Conservation (phyloP, 2,888 invertebrate genomes). For the Lepidonotus clava region DNA sequence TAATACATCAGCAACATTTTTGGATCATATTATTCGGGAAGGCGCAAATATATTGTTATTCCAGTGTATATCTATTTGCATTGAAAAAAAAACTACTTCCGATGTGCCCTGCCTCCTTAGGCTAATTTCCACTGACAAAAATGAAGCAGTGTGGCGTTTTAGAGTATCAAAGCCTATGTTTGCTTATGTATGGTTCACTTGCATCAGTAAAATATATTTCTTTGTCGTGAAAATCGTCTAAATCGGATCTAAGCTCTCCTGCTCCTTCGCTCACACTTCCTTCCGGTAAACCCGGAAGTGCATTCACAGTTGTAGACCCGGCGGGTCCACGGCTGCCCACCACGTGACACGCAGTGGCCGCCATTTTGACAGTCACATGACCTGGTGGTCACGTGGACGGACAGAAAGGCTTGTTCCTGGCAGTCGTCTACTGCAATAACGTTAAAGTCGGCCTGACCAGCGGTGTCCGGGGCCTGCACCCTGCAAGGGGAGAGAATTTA, state of each 20-base stretch:
- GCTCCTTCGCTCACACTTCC: not conserved
- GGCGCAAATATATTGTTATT: too few species aligned
- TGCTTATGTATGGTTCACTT: too few species aligned
- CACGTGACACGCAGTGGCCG: slow-evolving; percentile 8
- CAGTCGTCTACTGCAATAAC: slow-evolving; percentile 15
- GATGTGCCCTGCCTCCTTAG: too few species aligned
- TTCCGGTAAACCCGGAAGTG: not conserved
- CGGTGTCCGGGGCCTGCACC: not conserved
- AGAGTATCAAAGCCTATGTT: too few species aligned
- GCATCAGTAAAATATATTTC: too few species aligned
- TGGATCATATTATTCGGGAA: too few species aligned
- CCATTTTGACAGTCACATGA: slow-evolving; percentile 37
- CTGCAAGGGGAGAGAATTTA: slow-evolving; percentile 7
- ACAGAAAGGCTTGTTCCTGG: not conserved
- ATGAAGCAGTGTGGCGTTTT: too few species aligned
- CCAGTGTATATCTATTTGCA: too few species aligned
- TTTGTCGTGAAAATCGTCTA: too few species aligned
- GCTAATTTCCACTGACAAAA: too few species aligned
- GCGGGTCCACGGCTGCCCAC: slow-evolving; percentile 3
- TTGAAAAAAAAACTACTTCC: too few species aligned
- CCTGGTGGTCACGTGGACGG: not conserved
- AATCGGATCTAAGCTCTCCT: not conserved
- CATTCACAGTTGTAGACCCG: slow-evolving; percentile 4
- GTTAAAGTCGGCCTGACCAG: not conserved
- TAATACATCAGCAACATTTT: too few species aligned